Evolutionary conservation across 1,140 invertebrate genomes (phyloP), one percentile per base, ranked within the genome.

Genomic region (Spodoptera frugiperda): DNA sequence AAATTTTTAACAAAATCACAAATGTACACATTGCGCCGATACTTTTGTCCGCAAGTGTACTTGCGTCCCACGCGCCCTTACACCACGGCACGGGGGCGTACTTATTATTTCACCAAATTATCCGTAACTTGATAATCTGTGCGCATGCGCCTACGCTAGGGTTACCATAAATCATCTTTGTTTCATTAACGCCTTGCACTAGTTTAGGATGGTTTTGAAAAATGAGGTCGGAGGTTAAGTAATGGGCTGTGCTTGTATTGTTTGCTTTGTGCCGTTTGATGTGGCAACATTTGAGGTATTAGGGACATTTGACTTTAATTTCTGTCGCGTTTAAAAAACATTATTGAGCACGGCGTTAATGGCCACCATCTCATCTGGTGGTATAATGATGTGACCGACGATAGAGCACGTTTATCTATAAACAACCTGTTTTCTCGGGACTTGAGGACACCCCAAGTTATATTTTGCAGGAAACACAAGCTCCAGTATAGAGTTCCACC

Each of bases 31-130:
- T 2, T 33, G 2, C 8, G 4, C 53, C 15, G 21, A 2, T 25
- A 25, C 44, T 67, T 67, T 10, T 19, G 63, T 21, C 19, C 10
- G 5, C 44, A 17, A 79, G 39, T 77, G 71, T 65, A 79, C 44
- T 3, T 48, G 12, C 65, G n/a, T 54, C 82, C 82, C 77, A 79
- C 82, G 53, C 73, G 59, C 39, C 57, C 51, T 19, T 49, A 61
- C 51, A 44, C 25, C 17, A 15, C 44, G 11, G 8, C 3, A 33
- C 71, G 79, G 44, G 57, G 77, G 80, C 80, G 82, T 83, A 76
- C 59, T 81, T 81, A 81, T 81, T 84, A 84, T 84, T 81, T 81
- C 78, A 81, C 82, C 78, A 78, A 84, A 84, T 81, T 81, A 84
- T 77, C 76, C 65, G 53, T 78, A 81, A 77, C 68, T 59, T 49